A percentile compares a stretch with the other conserved stretches of the same genome.
phyloP scores from a whole-genome alignment of 2,797 vertebrate genomes.

The Poliocrania exsul region DNA sequence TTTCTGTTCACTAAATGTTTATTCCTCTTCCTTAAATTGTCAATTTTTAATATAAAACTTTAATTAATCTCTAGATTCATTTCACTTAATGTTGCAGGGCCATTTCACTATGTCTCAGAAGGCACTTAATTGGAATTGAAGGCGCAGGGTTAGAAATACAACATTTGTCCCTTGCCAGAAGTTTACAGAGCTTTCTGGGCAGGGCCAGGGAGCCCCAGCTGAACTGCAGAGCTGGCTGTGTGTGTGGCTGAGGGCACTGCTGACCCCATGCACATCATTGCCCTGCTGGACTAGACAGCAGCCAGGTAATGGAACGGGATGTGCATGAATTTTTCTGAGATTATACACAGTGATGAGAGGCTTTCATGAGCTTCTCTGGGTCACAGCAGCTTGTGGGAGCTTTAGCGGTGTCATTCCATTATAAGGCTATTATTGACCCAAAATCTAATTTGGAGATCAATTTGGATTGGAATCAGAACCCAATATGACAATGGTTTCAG shows the following conservation, averaged over 20 bases:
- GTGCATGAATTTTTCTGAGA: slow-evolving; percentile 33
- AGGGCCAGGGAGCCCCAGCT: not conserved
- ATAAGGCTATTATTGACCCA: slow-evolving; percentile 55
- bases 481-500: slow-evolving; percentile 52
- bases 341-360: not conserved
- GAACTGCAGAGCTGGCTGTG: not conserved
- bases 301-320: not conserved
- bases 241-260: not conserved
- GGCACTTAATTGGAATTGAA: slow-evolving; percentile 23
- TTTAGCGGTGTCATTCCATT: slow-evolving; percentile 31
- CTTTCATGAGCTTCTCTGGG: slow-evolving; percentile 5
- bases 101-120: slow-evolving; percentile 7
- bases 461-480: slow-evolving; percentile 65
- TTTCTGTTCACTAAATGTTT: slow-evolving; percentile 18
- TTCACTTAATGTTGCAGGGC: slow-evolving; percentile 14
- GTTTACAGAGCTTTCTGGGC: not conserved
- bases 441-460: slow-evolving; percentile 61
- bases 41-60: slow-evolving; percentile 45
- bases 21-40: not conserved
- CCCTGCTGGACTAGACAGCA: not conserved
- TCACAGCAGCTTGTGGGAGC: slow-evolving; percentile 25
- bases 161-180: not conserved
- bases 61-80: slow-evolving; percentile 54
- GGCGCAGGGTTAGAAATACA: slow-evolving; percentile 37
- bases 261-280: not conserved